Conservation (phyloP, 2,797 vertebrate genomes). For the Mionectes olivaceus region DNA sequence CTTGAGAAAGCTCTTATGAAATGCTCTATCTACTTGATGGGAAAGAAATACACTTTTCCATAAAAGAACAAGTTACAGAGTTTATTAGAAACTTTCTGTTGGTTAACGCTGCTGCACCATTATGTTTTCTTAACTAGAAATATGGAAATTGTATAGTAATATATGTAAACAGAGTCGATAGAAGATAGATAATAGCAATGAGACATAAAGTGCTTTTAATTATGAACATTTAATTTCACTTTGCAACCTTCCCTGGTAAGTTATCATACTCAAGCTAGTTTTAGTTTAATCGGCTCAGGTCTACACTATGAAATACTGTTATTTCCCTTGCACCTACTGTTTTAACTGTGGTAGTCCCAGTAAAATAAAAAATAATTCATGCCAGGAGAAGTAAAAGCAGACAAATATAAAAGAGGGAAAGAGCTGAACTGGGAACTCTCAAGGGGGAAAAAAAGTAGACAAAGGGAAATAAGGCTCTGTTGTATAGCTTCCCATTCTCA, state of each 20-base stretch:
- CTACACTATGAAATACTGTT: background rate
- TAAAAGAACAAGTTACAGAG: background rate
- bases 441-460: background rate
- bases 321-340: background rate
- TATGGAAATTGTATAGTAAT: background rate
- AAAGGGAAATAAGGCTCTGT: background rate
- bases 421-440: background rate
- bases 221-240: background rate
- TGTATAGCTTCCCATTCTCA: background rate
- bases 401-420: background rate
- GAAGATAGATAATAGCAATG: background rate
- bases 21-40: background rate
- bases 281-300: background rate
- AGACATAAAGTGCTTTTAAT: constrained; percentile 18
- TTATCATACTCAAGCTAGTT: background rate
- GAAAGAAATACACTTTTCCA: background rate
- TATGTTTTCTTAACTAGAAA: background rate
- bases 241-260: constrained; percentile 20
- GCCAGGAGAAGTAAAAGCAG: background rate
- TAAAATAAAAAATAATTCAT: background rate
- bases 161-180: constrained; percentile 24
- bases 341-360: background rate
- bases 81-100: background rate
- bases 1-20: background rate
- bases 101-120: background rate